Base-by-base conservation (phyloP, 2,888 invertebrate genomes). In the Drosophila mimetica region DNA sequence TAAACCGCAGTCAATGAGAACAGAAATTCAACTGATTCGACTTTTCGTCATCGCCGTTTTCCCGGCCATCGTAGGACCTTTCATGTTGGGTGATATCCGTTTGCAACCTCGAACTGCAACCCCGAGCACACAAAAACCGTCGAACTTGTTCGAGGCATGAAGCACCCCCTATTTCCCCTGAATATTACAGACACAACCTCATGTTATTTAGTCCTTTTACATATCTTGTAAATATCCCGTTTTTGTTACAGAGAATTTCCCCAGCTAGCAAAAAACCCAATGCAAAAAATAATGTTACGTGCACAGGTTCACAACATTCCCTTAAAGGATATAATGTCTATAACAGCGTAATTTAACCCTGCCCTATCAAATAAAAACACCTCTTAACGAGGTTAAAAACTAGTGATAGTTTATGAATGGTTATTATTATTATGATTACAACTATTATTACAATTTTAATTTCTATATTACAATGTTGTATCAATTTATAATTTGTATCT, bases 1-100 rank as follows among this genome's bases (percentile, higher is more conserved):
- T 53, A 70, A 70, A 70, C 69, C 69, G 69, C 69, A 61, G 52
- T 42, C 73, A 42, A 72, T 64, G 69, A 70, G 69, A 70, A 72
- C 69, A 72, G 69, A 70, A 72, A 70, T 61, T 64, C 73, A 72
- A 70, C 69, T 70, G 69, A 36, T 70, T 48, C 16, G 34, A 18
- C 11, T 55, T 48, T 47, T 30, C 25, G 25, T 30, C 36, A 41
- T 18, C 34, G 36, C n/a, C 16, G 34, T 34, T 32, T 2, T 30
- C 16, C 9, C 34, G 37, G 30, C 37, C 37, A 16, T n/a, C 20
- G 30, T 30, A 34, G 13, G 67, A 36, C 44, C 44, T 37, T 30
- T 28, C 44, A 14, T 20, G 44, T 61, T 60, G 20, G 20, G 11
- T n/a, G 3, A 13, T 8, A 13, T 59, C 58, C 61, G 13, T 1